Evolutionary conservation across 2,113 vertebrate genomes (phyloP).

Genomic region (Oncorhynchus mykiss): DNA sequence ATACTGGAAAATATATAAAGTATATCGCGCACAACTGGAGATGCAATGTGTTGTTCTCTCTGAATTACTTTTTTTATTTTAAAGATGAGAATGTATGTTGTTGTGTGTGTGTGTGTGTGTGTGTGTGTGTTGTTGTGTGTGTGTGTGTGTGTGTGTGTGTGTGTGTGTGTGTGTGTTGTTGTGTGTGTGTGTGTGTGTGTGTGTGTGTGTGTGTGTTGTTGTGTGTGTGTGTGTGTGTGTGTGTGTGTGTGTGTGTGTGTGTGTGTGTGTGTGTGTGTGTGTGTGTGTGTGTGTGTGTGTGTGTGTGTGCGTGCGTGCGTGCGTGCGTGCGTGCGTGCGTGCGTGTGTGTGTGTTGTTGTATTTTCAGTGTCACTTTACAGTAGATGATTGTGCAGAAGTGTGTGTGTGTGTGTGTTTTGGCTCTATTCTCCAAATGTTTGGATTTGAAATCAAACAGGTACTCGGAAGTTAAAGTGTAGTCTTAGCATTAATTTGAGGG

Average conservation of each 20-base stretch:
- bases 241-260: background rate
- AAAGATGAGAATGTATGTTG: conserved; percentile 5
- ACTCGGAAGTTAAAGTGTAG: too few relatives aligned
- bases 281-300: too few relatives aligned
- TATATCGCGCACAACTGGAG: background rate
- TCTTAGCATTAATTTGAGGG: too few relatives aligned
- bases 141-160: background rate
- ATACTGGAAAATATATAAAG: background rate
- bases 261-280: too few relatives aligned
- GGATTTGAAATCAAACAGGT: too few relatives aligned
- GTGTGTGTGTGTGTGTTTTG: too few relatives aligned
- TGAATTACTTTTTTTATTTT: conserved; percentile 13
- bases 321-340: rapidly evolving
- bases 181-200: background rate
- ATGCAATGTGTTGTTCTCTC: background rate
- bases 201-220: too few relatives aligned
- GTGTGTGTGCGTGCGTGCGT: too few relatives aligned
- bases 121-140: background rate
- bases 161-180: background rate
- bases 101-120: background rate
- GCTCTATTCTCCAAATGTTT: too few relatives aligned
- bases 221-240: background rate
- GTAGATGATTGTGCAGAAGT: too few relatives aligned
- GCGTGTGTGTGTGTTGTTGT: too few relatives aligned
- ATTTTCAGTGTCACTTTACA: too few relatives aligned